A percentile compares a stretch with the other conserved stretches of the same genome.
phyloP scores from a whole-genome alignment of 2,888 invertebrate genomes.

The Melanostoma mellinum region DNA sequence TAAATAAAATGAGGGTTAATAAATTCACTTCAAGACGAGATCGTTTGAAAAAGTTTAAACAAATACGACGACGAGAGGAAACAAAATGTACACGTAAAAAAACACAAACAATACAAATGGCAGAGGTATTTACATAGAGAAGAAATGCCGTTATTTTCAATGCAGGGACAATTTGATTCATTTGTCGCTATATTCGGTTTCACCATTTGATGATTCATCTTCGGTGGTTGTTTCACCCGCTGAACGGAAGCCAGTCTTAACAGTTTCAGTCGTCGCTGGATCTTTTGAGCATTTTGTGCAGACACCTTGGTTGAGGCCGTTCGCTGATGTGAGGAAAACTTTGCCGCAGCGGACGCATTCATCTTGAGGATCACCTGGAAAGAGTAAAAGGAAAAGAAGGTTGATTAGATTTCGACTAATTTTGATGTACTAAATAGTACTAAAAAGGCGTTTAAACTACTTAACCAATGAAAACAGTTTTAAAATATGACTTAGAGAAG shows the following conservation, averaged over 20 bases:
- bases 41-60: constrained; percentile 36
- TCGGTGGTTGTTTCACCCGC: constrained; percentile 79
- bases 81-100: constrained; percentile 17
- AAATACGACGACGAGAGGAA: constrained; percentile 18
- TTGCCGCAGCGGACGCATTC: constrained; percentile 85
- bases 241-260: constrained; percentile 77
- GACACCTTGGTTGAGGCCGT: constrained; percentile 79
- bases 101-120: constrained; percentile 1
- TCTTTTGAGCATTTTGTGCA: constrained; percentile 80
- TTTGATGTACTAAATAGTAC: constrained; percentile 2
- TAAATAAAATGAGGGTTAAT: constrained; percentile 20
- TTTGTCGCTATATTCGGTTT: constrained; percentile 78
- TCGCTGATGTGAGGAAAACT: constrained; percentile 81
- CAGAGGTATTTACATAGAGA: constrained; percentile 49
- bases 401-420: too few relatives aligned
- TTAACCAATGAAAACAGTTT: not conserved
- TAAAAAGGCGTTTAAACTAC: constrained; percentile 17
- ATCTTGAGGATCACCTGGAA: constrained; percentile 84
- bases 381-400: too few relatives aligned
- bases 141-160: constrained; percentile 9
- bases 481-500: too few relatives aligned
- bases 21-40: constrained; percentile 60
- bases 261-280: constrained; percentile 74
- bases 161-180: constrained; percentile 46
- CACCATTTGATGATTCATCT: constrained; percentile 79